phyloP scores from a whole-genome alignment of 2,888 invertebrate genomes.

The Perizoma affinitatum region DNA sequence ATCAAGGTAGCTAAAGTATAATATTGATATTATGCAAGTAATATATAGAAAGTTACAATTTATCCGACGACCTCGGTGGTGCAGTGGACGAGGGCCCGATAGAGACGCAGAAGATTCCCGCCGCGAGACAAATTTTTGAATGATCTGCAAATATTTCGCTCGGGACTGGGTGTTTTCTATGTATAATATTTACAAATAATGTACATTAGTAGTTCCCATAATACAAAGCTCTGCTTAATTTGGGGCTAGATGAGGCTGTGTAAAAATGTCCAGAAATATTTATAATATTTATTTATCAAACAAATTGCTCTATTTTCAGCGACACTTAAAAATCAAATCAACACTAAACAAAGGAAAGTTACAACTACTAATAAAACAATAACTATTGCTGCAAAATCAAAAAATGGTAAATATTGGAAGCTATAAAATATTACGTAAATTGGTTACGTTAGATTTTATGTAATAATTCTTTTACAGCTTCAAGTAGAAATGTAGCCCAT shows the following conservation, averaged over 20 bases:
- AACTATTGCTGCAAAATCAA: neutral
- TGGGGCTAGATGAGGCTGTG: too few relatives aligned
- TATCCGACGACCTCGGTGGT: neutral
- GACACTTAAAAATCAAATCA: constrained; percentile 2
- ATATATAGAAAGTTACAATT: neutral
- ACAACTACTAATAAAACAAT: constrained; percentile 1
- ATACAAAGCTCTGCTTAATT: too few relatives aligned
- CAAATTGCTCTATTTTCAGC: constrained; percentile 1
- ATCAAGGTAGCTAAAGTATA: constrained; percentile 5
- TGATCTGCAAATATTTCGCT: too few relatives aligned
- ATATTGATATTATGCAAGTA: neutral
- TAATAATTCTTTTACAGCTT: constrained; percentile 1
- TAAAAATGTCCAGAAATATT: neutral
- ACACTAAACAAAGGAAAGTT: constrained; percentile 2
- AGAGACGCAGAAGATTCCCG: too few relatives aligned
- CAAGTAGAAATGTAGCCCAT: neutral
- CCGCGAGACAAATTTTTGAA: too few relatives aligned
- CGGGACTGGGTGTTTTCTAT: too few relatives aligned
- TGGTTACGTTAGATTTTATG: neutral
- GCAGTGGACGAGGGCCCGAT: too few relatives aligned
- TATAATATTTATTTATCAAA: neutral
- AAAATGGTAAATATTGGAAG: constrained; percentile 3
- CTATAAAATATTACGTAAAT: neutral
- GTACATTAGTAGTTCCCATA: too few relatives aligned
- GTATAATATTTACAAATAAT: too few relatives aligned